phyloP scores from a whole-genome alignment of 2,888 invertebrate species.

The Lathronympha strigana region DNA sequence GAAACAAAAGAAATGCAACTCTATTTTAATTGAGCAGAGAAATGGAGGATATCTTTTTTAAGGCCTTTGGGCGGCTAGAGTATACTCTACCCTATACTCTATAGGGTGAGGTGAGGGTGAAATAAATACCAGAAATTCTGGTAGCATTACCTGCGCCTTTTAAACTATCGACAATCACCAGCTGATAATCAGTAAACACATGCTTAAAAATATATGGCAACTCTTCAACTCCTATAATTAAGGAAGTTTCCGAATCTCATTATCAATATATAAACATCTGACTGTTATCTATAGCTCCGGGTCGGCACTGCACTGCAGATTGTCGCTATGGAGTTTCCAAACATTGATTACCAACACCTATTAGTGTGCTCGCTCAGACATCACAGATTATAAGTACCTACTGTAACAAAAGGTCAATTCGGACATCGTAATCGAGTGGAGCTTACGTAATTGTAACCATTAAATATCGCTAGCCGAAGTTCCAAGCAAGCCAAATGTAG shows the following conservation, averaged over 20 bases:
- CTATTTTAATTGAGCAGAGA: no score
- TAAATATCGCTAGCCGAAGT: no score
- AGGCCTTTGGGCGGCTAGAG: neutral
- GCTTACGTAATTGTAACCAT: neutral
- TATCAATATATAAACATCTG: neutral
- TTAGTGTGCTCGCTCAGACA: neutral
- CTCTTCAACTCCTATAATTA: no score
- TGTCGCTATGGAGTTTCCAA: constrained; percentile 1
- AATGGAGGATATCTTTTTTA: neutral
- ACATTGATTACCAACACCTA: neutral
- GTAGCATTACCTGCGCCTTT: no score
- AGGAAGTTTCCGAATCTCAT: neutral
- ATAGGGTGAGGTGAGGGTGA: no score
- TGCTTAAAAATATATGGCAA: no score
- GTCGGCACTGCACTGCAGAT: neutral
- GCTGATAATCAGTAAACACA: no score
- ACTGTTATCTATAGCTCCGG: neutral
- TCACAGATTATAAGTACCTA: neutral
- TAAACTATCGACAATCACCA: no score
- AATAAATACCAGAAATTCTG: no score
- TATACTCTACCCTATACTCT: no score
- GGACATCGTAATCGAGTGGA: neutral
- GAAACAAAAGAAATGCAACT: no score
- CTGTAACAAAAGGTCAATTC: neutral
- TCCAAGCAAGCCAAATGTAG: no score